phyloP scores from a whole-genome alignment of 64 coral and sea anemone species.

The Hydrozoanthus tunicans region DNA sequence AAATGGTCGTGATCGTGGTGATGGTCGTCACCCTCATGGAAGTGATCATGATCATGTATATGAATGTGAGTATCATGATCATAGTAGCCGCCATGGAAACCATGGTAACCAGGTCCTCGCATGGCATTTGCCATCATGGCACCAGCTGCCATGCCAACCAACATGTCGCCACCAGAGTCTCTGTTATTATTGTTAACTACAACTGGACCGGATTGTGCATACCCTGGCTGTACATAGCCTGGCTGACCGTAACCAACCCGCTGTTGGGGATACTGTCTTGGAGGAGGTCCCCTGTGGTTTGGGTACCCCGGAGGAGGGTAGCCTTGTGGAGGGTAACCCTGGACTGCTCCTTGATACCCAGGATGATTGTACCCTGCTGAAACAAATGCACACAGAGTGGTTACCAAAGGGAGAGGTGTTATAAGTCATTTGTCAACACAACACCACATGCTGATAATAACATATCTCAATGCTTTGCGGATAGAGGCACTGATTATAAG shows the following conservation, averaged over 20 bases:
- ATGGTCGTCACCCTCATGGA: conserved; percentile 31
- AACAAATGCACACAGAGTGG: not conserved
- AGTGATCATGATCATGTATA: conserved; percentile 53
- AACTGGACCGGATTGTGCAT: conserved; percentile 42
- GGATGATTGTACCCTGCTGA: conserved; percentile 2
- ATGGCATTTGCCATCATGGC: conserved; percentile 62
- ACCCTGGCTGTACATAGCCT: conserved; percentile 26
- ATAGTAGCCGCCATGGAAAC: conserved; percentile 35
- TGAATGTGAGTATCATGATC: conserved; percentile 39
- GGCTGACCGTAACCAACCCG: conserved; percentile 27
- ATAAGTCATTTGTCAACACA: not conserved
- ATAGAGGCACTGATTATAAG: too few relatives aligned
- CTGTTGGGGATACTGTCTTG: conserved; percentile 49
- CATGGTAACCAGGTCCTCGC: conserved; percentile 35
- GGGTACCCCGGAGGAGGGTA: not conserved
- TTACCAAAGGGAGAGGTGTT: not conserved
- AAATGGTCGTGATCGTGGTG: conserved; percentile 33
- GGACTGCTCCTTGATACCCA: conserved; percentile 4
- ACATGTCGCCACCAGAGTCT: conserved; percentile 42
- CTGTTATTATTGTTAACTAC: conserved; percentile 52
- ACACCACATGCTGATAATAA: too few relatives aligned
- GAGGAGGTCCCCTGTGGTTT: not conserved
- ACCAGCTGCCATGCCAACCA: conserved; percentile 55
- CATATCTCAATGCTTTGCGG: too few relatives aligned
- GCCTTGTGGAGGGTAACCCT: conserved; percentile 7